Base-by-base conservation (phyloP, 2,113 vertebrate species). In the Motacilla alba region DNA sequence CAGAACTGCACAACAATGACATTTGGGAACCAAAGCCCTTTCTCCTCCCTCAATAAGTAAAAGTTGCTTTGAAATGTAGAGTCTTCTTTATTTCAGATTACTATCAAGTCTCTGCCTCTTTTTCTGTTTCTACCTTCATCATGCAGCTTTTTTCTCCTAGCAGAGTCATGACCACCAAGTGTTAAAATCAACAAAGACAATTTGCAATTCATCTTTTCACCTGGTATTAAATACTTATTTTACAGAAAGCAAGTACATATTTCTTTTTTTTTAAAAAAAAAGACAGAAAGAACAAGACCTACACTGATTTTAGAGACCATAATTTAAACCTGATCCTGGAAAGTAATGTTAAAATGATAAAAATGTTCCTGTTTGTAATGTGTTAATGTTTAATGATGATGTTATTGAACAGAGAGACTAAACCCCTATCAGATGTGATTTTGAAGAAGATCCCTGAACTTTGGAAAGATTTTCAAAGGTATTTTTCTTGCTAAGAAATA, bases 401-500 rank as follows among this genome's bases (percentile, higher is more conserved):
- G 95, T 93, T 98, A 98, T 98, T 98, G 98, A 99, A 96, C 95
- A 95, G 74, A 43, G 97, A 98, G 98, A 98, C 98, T 92, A 98
- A 97, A 98, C 97, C 95, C 95, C 87, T 98, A 97, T 98, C 98
- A 97, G 95, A 98, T 98, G 98, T 89, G 96, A 95, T 98, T 98
- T 98, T 98, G 97, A 98, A 98, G 96, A 97, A 97, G 98, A 98
- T 95, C 95, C 68, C 83, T 96, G 96, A 94, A 97, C 95, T 88
- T 96, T 84, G 89, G 83, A 97, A 93, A 92, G 94, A 92, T 95
- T 98, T 96, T 93, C 96, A 98, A 98, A 97, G 97, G 76, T 78
- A 97, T 98, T 98, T 98, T 98, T 99, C 98, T 98, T 96, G 81
- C 85, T 95, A 96, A 97, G 97, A 98, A 98, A 98, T 96, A 97